phyloP scores from a whole-genome alignment of 2,888 invertebrate species.

The Margaritifera margaritifera region DNA sequence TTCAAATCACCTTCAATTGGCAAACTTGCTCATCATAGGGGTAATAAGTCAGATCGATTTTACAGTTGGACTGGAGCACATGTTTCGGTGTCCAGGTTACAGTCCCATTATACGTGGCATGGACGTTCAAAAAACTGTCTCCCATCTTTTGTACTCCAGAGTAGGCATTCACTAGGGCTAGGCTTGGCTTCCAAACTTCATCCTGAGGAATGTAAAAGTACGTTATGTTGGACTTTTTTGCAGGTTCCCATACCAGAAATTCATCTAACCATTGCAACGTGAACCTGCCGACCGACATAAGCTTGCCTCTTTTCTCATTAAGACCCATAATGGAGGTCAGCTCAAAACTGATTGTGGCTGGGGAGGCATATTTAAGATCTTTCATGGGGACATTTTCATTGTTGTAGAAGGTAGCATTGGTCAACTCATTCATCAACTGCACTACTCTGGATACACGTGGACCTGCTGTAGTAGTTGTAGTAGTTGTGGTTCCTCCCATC shows the following conservation, averaged over 20 bases:
- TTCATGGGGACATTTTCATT: constrained; percentile 23
- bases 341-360: constrained; percentile 23
- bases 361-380: constrained; percentile 13
- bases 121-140: constrained; percentile 18
- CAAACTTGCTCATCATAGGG: constrained; percentile 33
- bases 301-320: constrained; percentile 20
- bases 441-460: constrained; percentile 20
- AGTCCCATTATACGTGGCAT: constrained; percentile 21
- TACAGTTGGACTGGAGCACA: constrained; percentile 24
- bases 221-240: constrained; percentile 14
- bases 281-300: constrained; percentile 18
- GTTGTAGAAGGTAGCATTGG: constrained; percentile 22
- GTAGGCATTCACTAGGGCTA: constrained; percentile 27
- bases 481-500: constrained; percentile 10
- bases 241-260: constrained; percentile 26
- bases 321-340: constrained; percentile 27
- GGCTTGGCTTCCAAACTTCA: constrained; percentile 34
- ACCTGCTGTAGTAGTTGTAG: constrained; percentile 20
- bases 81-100: constrained; percentile 31
- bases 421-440: constrained; percentile 10
- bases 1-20: constrained; percentile 17
- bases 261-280: constrained; percentile 25
- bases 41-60: constrained; percentile 28
- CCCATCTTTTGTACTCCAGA: constrained; percentile 21
- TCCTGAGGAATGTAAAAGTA: constrained; percentile 26